Evolutionary conservation across 2,797 vertebrate genomes (phyloP).

Genomic region (Leptoclinus maculatus): DNA sequence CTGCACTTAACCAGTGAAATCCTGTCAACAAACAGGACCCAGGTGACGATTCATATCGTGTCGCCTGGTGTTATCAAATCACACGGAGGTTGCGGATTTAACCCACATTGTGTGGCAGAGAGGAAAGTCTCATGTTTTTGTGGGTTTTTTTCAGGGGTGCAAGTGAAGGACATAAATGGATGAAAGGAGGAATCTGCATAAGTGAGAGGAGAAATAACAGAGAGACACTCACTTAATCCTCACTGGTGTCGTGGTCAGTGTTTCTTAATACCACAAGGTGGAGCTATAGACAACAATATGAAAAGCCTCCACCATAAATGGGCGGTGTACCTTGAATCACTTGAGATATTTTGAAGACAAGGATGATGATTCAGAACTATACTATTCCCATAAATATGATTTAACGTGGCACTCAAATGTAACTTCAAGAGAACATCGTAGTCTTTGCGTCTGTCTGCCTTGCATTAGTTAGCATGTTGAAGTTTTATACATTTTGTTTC

Average conservation of each 20-base stretch:
- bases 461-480: not conserved
- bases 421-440: not conserved
- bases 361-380: not conserved
- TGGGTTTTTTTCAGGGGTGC: not conserved
- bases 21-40: not conserved
- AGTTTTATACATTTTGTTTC: not conserved
- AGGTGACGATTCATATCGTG: not conserved
- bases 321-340: constrained; percentile 15
- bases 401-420: not conserved
- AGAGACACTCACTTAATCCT: not conserved
- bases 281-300: constrained; percentile 53
- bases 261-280: constrained; percentile 61
- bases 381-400: constrained; percentile 1
- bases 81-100: not conserved
- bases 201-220: not conserved
- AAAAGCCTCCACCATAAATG: not conserved
- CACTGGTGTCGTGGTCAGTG: not conserved
- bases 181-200: not conserved
- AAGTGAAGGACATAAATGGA: not conserved
- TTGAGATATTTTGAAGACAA: not conserved
- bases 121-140: not conserved
- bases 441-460: not conserved
- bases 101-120: not conserved
- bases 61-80: not conserved
- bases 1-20: not conserved